phyloP scores from a whole-genome alignment of 2,888 invertebrate species.

The Barypeithes pellucidus region DNA sequence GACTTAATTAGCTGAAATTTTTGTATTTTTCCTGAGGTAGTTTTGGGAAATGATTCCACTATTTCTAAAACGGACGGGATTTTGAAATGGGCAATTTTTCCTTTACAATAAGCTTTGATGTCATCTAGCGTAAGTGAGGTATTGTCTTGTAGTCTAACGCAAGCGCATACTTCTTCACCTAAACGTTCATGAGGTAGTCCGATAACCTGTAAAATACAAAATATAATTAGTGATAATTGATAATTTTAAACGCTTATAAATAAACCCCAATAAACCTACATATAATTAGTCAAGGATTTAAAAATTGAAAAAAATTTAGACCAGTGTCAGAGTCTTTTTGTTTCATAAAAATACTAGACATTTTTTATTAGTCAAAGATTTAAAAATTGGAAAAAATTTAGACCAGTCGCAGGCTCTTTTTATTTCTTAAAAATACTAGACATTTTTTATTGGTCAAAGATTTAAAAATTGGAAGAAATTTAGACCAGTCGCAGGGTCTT shows the following conservation, averaged over 20 bases:
- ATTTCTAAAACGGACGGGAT: conserved; percentile 83
- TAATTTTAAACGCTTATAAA: conserved; percentile 1
- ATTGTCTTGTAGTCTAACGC: conserved; percentile 74
- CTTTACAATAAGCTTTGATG: conserved; percentile 77
- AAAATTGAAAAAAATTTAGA: no score
- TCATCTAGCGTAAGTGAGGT: conserved; percentile 74
- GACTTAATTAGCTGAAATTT: conserved; percentile 74
- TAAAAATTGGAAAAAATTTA: no score
- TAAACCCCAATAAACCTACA: no score
- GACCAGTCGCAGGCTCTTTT: no score
- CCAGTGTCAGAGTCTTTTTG: no score
- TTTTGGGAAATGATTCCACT: conserved; percentile 83
- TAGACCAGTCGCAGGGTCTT: no score
- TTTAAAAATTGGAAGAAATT: no score
- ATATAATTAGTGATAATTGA: neutral
- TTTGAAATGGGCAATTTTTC: conserved; percentile 85
- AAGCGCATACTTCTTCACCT: conserved; percentile 62
- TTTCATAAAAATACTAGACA: no score
- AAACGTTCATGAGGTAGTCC: conserved; percentile 50
- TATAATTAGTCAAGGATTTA: no score
- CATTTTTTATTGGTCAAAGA: no score
- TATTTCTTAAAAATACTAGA: no score
- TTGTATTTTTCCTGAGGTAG: conserved; percentile 88
- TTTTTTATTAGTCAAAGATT: no score
- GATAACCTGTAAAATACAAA: conserved; percentile 42